Evolutionary conservation across 2,113 vertebrate species (phyloP).

Genomic region (Megaceryle maxima): DNA sequence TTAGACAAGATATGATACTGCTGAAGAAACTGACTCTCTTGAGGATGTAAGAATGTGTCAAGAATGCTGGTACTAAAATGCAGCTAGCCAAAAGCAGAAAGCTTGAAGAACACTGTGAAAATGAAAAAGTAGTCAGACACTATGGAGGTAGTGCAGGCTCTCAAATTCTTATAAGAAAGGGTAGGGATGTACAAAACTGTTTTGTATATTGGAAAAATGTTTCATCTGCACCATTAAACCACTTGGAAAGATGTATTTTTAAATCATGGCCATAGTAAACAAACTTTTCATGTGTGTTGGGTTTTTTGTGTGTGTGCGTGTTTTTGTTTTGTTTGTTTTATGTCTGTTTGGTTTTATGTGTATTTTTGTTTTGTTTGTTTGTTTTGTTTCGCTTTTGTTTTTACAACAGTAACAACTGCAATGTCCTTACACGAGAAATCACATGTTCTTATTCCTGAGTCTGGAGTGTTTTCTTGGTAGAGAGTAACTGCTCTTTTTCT

Average conservation of each 20-base stretch:
- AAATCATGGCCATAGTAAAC: not conserved
- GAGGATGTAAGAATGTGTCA: not conserved
- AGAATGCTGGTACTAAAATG: not conserved
- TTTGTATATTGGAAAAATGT: not conserved
- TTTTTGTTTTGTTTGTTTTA: too few relatives aligned
- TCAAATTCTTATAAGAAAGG: not conserved
- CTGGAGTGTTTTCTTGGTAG: not conserved
- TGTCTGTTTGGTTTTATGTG: too few relatives aligned
- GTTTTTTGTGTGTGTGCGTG: not conserved
- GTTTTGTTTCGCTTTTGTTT: not conserved
- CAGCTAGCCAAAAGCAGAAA: not conserved
- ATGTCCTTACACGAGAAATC: not conserved
- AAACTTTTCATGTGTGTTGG: not conserved
- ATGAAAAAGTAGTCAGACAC: not conserved
- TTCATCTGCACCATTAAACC: not conserved
- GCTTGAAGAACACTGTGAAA: not conserved
- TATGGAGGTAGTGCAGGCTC: not conserved
- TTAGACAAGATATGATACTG: not conserved
- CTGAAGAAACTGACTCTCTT: not conserved
- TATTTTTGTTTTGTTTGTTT: too few relatives aligned
- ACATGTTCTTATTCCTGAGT: not conserved
- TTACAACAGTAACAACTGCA: not conserved
- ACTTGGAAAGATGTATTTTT: not conserved
- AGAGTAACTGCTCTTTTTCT: not conserved
- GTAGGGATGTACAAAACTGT: not conserved